Percentiles rank a stretch among this genome's conserved stretches.
Conservation (phyloP, 2,797 vertebrate genomes). For the Atherinosoma microstoma region DNA sequence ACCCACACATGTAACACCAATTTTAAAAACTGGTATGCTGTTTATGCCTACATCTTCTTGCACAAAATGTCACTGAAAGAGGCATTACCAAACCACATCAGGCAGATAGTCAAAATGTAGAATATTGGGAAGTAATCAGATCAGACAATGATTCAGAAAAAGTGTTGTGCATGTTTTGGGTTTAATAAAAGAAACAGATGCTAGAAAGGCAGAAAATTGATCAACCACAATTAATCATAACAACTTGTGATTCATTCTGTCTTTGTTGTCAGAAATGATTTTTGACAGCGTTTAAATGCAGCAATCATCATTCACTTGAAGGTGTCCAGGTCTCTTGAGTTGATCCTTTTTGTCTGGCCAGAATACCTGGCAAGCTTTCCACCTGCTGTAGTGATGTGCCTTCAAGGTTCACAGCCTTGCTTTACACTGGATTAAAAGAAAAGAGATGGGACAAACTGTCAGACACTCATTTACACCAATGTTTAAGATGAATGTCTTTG, state of each 20-base stretch:
- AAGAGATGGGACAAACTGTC: slow-evolving; percentile 11
- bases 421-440: slow-evolving; percentile 29
- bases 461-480: slow-evolving; percentile 32
- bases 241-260: neutral
- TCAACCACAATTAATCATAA: neutral
- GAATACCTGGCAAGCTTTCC: slow-evolving; percentile 34
- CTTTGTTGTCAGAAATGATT: slow-evolving; percentile 12
- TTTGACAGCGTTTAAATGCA: slow-evolving; percentile 2
- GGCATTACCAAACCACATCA: slow-evolving; percentile 22
- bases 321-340: slow-evolving; percentile 32
- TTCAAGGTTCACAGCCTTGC: slow-evolving; percentile 26
- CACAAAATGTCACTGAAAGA: slow-evolving; percentile 50
- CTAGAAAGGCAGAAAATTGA: neutral
- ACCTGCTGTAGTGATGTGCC: slow-evolving; percentile 29
- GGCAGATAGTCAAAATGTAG: neutral
- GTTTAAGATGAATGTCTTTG: slow-evolving; percentile 9
- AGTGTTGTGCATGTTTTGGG: neutral
- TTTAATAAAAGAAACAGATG: neutral
- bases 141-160: slow-evolving; percentile 15
- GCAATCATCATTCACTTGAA: slow-evolving; percentile 29
- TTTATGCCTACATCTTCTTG: slow-evolving; percentile 42
- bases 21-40: slow-evolving; percentile 37
- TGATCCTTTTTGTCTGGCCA: slow-evolving; percentile 26
- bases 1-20: slow-evolving; percentile 33
- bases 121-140: neutral